Conservation (phyloP, 2,113 vertebrate species). For the Laterallus jamaicensis region DNA sequence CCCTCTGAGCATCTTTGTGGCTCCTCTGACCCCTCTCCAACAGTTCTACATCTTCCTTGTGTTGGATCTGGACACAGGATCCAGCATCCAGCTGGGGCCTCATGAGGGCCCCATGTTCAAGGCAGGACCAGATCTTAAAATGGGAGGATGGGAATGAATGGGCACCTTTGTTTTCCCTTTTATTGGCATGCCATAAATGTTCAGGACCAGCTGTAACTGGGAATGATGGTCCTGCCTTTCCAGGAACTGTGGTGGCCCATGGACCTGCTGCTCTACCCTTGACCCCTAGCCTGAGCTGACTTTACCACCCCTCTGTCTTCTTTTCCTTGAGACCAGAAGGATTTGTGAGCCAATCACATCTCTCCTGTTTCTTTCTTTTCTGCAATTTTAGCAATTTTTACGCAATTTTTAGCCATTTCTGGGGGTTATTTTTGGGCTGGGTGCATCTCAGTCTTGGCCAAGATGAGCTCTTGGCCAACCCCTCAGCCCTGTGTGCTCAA, state of each 20-base stretch:
- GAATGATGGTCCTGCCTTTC: neutral
- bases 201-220: neutral
- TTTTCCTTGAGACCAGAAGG: neutral
- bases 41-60: no score
- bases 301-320: rapidly evolving
- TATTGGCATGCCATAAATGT: neutral
- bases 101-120: neutral
- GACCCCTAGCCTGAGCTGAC: neutral
- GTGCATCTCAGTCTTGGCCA: no score
- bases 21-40: no score
- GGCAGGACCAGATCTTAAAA: neutral
- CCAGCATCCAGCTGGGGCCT: no score
- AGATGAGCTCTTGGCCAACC: neutral
- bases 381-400: neutral
- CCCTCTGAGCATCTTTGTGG: no score
- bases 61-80: no score
- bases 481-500: rapidly evolving
- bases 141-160: neutral
- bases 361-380: neutral
- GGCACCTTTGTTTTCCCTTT: neutral
- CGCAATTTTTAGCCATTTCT: no score
- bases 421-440: no score
- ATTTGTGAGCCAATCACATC: rapidly evolving
- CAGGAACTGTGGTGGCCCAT: rapidly evolving
- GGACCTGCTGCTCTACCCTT: neutral